Base-by-base conservation (phyloP, 1,140 invertebrate species). In the Philotrypesis tridentata region DNA sequence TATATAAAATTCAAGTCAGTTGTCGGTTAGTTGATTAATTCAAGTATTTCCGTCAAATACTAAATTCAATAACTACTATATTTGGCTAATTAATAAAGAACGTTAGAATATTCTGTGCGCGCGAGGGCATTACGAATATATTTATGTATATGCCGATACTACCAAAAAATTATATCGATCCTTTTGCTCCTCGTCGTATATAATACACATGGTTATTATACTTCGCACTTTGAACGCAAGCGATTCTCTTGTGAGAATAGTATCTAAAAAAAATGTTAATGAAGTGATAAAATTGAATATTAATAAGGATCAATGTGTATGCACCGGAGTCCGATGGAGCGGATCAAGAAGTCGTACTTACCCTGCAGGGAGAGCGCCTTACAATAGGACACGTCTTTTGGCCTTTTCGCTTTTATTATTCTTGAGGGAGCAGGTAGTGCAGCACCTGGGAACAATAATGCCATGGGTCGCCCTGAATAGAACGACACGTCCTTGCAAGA, bases 241-340 rank as follows among this genome's bases (percentile, higher is more conserved):
- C 40, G 0, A 14, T 43, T 37, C 33, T 40, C 48, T 48, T 31
- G 55, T n/a, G 43, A 79, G 71, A 79, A 71, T 71, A 79, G n/a
- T 70, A 78, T 78, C 25, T 9, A 21, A 33, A 78, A 72, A 63
- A 73, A 65, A 80, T 80, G 71, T 74, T 80, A 74, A 80, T 65
- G 2, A 25, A 31, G 37, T 48, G 33, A 73, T 73, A 65, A 80
- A 80, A 73, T 80, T 25, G 48, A 65, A 31, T 74, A 65, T 65
- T 31, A 65, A 43, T 73, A 31, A 21, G 11, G 6, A n/a, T n/a
- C n/a, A n/a, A n/a, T n/a, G n/a, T n/a, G 25, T 12, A 63, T 27
- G 23, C 0, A 33, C 21, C 60, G 0, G 29, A 67, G 37, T 17
- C 7, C 6, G 27, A 48, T n/a, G 12, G 70, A 37, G 23, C 48